phyloP scores from a whole-genome alignment of 2,113 vertebrate species.

The Lamprologus tigripictilis region DNA sequence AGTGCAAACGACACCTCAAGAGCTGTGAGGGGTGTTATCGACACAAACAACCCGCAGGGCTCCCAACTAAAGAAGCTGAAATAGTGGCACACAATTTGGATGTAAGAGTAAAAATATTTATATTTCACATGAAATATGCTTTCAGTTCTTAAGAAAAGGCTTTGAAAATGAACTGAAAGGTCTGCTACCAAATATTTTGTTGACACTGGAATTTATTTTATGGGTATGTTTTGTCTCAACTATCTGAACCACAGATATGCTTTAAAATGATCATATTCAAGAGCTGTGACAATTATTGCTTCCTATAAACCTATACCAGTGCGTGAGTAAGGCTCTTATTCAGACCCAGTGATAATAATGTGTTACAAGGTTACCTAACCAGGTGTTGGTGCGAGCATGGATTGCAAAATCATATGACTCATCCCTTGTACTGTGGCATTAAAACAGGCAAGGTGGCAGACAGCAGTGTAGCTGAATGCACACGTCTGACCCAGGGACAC shows the following conservation, averaged over 20 bases:
- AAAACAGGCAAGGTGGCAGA: background rate
- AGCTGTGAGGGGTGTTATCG: constrained; percentile 27
- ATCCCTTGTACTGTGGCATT: background rate
- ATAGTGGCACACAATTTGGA: background rate
- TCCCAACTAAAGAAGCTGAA: background rate
- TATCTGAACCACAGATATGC: background rate
- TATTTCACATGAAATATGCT: background rate
- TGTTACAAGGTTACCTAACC: background rate
- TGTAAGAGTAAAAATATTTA: background rate
- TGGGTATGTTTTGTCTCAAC: background rate
- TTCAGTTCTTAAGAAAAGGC: background rate
- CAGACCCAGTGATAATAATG: background rate
- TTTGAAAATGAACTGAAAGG: background rate
- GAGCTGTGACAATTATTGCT: background rate
- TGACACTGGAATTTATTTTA: background rate
- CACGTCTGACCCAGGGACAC: background rate
- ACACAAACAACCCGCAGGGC: background rate
- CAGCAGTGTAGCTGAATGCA: background rate
- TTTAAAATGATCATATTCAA: background rate
- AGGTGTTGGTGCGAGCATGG: background rate
- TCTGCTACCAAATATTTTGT: background rate
- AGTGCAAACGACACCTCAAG: constrained; percentile 11
- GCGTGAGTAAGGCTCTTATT: background rate
- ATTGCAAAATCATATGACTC: background rate
- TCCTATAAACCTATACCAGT: background rate